phyloP scores from a whole-genome alignment of 2,797 vertebrate species.

The Myripristis murdjan region DNA sequence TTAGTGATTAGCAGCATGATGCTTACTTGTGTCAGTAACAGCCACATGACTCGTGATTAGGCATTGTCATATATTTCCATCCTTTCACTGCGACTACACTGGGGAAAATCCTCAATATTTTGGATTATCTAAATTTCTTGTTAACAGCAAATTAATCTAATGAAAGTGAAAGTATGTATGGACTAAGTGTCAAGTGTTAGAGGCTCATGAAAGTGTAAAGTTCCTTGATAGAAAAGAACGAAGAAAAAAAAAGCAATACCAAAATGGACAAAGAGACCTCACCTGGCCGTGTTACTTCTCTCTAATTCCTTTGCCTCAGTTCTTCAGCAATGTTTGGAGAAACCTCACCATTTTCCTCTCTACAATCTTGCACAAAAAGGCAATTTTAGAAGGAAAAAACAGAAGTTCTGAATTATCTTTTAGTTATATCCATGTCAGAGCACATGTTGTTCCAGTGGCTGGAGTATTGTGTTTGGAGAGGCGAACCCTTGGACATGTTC shows the following conservation, averaged over 20 bases:
- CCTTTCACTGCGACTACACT: not conserved
- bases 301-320: constrained; percentile 36
- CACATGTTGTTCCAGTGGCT: not conserved
- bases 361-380: not conserved
- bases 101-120: not conserved
- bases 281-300: constrained; percentile 58
- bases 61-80: constrained; percentile 9
- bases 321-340: constrained; percentile 37
- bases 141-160: not conserved
- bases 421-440: constrained; percentile 7
- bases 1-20: not conserved
- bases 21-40: constrained; percentile 7
- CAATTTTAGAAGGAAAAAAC: not conserved
- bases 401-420: not conserved
- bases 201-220: not conserved
- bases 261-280: constrained; percentile 34
- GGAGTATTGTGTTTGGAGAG: constrained; percentile 1
- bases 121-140: no score
- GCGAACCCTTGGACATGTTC: constrained; percentile 1
- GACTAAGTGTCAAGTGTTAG: not conserved
- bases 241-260: not conserved
- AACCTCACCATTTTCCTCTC: not conserved
- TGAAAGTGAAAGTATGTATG: not conserved
- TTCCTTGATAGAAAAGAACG: not conserved
- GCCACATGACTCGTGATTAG: constrained; percentile 3